Conservation (phyloP, 2,113 vertebrate species). For the Vulpes ferrilata region DNA sequence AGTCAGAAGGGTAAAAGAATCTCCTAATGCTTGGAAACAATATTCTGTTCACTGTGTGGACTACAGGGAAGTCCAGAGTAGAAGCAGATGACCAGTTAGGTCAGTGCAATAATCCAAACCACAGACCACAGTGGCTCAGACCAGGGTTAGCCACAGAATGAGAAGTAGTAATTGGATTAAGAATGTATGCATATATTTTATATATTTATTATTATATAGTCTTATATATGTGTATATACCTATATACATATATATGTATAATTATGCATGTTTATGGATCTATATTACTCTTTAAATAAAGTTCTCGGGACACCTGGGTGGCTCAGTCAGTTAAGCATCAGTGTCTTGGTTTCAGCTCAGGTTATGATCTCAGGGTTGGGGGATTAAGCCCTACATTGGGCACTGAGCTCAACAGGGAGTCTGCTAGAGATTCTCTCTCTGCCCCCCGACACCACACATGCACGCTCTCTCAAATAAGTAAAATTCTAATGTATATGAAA, state of each 20-base stretch:
- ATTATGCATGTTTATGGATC: not conserved
- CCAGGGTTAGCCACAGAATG: too few species aligned
- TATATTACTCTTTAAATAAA: not conserved
- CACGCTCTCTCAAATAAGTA: not conserved
- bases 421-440: not conserved
- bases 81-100: not conserved
- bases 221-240: not conserved
- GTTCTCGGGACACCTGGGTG: not conserved
- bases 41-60: not conserved
- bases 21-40: not conserved
- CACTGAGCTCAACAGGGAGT: not conserved
- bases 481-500: not conserved
- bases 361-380: not conserved
- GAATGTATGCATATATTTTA: not conserved
- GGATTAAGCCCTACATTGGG: not conserved
- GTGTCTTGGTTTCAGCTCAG: not conserved
- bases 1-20: not conserved
- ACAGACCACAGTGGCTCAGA: not conserved
- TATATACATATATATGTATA: not conserved
- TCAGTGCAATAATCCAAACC: not conserved
- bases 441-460: not conserved
- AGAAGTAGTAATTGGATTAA: not conserved
- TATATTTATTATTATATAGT: not conserved
- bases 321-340: not conserved
- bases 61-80: not conserved